These are phyloP conservation scores for Brachionus rotundiformis DNA, from an alignment of 1,140 invertebrate genomes.

Conservation along the genomic window DNA sequence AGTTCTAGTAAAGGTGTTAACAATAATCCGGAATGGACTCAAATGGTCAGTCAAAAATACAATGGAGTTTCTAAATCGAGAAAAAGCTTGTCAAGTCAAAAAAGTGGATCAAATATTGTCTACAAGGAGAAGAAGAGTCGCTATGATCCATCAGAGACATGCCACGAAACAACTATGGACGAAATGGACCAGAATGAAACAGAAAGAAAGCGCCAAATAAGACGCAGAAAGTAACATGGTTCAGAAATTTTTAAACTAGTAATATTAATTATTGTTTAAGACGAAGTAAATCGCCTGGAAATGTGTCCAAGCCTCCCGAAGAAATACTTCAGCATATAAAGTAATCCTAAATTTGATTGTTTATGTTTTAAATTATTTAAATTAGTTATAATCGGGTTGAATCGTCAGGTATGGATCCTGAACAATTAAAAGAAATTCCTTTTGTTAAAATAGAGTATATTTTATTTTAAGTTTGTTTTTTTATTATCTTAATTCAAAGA, in stretches of 20 bases:
- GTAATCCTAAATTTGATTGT: background rate
- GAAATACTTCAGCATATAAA: conserved; percentile 52
- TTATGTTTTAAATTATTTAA: background rate
- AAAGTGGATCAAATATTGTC: conserved; percentile 38
- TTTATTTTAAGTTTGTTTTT: background rate
- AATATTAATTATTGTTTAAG: conserved; percentile 25
- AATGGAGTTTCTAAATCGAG: background rate
- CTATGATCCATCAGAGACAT: conserved; percentile 28
- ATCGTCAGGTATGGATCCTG: background rate
- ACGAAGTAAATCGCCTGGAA: conserved; percentile 48
- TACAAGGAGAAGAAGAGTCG: conserved; percentile 24
- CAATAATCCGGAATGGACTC: background rate
- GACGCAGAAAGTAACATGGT: conserved; percentile 39
- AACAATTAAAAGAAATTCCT: conserved; percentile 46
- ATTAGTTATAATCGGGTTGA: conserved; percentile 5
- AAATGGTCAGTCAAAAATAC: background rate
- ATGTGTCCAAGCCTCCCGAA: conserved; percentile 41
- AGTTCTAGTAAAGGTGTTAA: background rate
- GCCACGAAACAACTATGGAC: conserved; percentile 40
- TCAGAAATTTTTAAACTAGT: background rate
- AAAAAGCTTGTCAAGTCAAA: conserved; percentile 39
- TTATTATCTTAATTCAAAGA: background rate
- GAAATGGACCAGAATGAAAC: conserved; percentile 30
- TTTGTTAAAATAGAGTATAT: conserved; percentile 50
- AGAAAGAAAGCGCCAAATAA: conserved; percentile 33